Evolutionary conservation across 2,113 vertebrate species (phyloP).

Genomic region (Numida meleagris): DNA sequence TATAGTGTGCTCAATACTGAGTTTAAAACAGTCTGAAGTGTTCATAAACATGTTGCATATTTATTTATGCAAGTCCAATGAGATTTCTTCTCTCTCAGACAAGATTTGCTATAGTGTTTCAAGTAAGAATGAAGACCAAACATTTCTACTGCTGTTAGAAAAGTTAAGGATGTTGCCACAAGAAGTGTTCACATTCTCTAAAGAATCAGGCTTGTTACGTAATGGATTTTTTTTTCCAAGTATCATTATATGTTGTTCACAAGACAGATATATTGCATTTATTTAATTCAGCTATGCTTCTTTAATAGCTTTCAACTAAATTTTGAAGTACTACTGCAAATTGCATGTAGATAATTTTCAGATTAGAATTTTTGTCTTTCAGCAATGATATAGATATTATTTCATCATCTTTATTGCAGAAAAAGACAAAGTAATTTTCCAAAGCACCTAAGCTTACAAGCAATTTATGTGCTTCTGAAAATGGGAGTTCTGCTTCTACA

Average conservation of each 20-base stretch:
- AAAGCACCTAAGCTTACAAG: background rate
- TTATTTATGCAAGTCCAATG: background rate
- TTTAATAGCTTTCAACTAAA: background rate
- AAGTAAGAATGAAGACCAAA: conserved; percentile 50
- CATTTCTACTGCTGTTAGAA: conserved; percentile 1
- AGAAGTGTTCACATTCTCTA: conserved; percentile 42
- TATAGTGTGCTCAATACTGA: rapidly evolving
- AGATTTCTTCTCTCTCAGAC: background rate
- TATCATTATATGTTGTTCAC: background rate
- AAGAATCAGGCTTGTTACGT: conserved; percentile 15
- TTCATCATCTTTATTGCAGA: background rate
- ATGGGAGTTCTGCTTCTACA: rapidly evolving
- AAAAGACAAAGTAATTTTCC: conserved; percentile 36
- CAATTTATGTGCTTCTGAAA: background rate
- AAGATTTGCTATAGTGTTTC: conserved; percentile 15
- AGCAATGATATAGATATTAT: background rate
- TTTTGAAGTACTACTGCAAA: background rate
- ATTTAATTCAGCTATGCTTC: conserved; percentile 7
- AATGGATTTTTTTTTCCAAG: background rate
- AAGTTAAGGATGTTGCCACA: conserved; percentile 45
- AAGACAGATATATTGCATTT: conserved; percentile 31
- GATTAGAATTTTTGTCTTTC: conserved; percentile 4
- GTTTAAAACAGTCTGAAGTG: background rate
- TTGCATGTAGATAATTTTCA: background rate
- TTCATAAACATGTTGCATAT: background rate